Evolutionary conservation across 2,888 invertebrate genomes (phyloP), one percentile per base, ranked within the genome.

Genomic region (Podotricha telesiphe): DNA sequence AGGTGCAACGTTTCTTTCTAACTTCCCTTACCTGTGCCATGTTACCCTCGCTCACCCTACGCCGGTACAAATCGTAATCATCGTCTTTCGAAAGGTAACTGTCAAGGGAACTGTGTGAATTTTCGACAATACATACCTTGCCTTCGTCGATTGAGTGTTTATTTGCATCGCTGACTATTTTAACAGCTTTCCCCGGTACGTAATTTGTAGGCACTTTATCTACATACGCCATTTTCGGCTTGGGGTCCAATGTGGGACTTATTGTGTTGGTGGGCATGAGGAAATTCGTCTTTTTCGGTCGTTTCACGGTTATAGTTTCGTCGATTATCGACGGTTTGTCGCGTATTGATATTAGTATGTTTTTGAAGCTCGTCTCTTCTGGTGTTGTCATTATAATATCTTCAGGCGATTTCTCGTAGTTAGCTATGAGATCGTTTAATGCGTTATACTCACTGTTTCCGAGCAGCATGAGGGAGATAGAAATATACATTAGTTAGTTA

Each of bases 171-270:
- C 94, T 94, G 78, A 95, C 92, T 37, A 96, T 95, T 88, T 96
- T 95, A 15, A 96, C 96, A 0, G 96, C 96, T 84, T 96, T 96
- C 1, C 96, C 96, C 0, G 96, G 96, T 45, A 95, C 92, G 72
- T 93, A 92, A 0, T 81, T 85, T 0, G 85, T 68, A 0, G 89
- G 84, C 0, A 88, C 89, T 73, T 86, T 87, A 47, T 92, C 92
- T 1, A 87, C 8, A 78, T 89, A 93, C 45, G 93, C 93, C 76
- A 90, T 82, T 82, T 91, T 91, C 0, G 93, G 93, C 65, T 86
- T 88, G 0, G 76, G 63, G 17, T 85, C 86, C 1, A 77, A 70
- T 0, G 85, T 59, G 0, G 92, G 92, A 71, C 87, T 87, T 22
- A 92, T 84, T 0, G 84, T 83, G 40, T 92, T 90, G 0, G 89